Evolutionary conservation across 2,888 invertebrate species (phyloP).

Genomic region (Achlya flavicornis): DNA sequence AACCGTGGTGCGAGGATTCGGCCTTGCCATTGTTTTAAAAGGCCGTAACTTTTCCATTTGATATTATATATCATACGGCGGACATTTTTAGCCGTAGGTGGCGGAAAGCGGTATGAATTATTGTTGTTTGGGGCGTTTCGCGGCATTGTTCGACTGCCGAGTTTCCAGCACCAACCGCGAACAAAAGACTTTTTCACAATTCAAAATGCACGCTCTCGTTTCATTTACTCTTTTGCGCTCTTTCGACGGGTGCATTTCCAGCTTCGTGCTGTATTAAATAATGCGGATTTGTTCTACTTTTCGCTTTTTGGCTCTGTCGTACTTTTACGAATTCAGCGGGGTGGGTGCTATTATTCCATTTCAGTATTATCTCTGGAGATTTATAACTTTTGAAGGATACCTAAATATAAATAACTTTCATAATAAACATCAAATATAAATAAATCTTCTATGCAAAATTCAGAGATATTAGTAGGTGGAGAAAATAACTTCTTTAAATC

Average conservation of each 20-base stretch:
- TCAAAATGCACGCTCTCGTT: slow-evolving; percentile 82
- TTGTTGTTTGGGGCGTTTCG: slow-evolving; percentile 81
- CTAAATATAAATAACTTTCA: slow-evolving; percentile 16
- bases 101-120: slow-evolving; percentile 83
- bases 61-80: slow-evolving; percentile 81
- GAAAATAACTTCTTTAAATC: too few species aligned
- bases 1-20: slow-evolving; percentile 47
- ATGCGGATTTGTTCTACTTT: slow-evolving; percentile 73
- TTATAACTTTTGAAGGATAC: slow-evolving; percentile 22
- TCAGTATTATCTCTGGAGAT: slow-evolving; percentile 31
- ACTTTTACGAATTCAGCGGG: slow-evolving; percentile 47
- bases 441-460: background rate
- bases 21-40: slow-evolving; percentile 80
- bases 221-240: slow-evolving; percentile 82
- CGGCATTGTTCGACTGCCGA: slow-evolving; percentile 75
- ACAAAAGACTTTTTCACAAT: slow-evolving; percentile 82
- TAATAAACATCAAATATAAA: background rate
- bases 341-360: slow-evolving; percentile 41
- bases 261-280: slow-evolving; percentile 78
- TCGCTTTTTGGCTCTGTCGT: slow-evolving; percentile 57
- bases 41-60: slow-evolving; percentile 79
- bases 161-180: slow-evolving; percentile 70
- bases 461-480: background rate
- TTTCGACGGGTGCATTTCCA: slow-evolving; percentile 79
- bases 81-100: slow-evolving; percentile 84